phyloP scores from a whole-genome alignment of 2,113 vertebrate species.

The Bucco capensis region DNA sequence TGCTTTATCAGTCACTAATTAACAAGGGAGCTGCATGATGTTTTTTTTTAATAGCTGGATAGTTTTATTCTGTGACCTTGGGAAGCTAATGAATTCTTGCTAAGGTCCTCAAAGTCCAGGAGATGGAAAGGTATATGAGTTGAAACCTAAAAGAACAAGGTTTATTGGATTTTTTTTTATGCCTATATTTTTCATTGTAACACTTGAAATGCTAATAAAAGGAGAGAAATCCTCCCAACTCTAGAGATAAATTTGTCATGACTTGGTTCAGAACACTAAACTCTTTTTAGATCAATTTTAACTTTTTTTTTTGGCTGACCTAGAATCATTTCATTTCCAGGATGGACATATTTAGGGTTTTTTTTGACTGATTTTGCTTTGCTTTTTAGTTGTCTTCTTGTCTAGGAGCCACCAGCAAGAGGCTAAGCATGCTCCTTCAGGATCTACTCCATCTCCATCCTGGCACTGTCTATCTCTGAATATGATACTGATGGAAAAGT shows the following conservation, averaged over 20 bases:
- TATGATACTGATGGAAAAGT: background rate
- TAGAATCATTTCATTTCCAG: background rate
- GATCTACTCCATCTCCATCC: background rate
- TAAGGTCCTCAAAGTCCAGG: background rate
- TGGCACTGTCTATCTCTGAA: background rate
- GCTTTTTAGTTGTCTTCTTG: background rate
- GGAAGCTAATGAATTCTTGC: background rate
- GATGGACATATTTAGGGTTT: background rate
- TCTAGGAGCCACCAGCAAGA: background rate
- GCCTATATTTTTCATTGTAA: background rate
- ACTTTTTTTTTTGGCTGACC: background rate
- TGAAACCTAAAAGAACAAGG: background rate
- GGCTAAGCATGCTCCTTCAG: background rate
- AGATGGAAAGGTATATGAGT: background rate
- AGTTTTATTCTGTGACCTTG: conserved; percentile 11
- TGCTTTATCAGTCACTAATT: conserved; percentile 41
- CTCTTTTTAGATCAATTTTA: background rate
- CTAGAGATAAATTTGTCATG: background rate
- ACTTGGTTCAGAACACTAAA: background rate
- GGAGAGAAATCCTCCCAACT: background rate
- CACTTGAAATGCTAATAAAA: conserved; percentile 5
- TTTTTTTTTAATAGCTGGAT: conserved; percentile 7
- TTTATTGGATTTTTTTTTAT: background rate
- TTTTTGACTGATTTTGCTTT: background rate
- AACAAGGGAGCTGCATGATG: background rate